Percentiles rank a stretch among this genome's conserved stretches.
These are phyloP conservation scores for Crotophaga sulcirostris DNA, from an alignment of 2,113 vertebrate genomes.

Conservation along the genomic window DNA sequence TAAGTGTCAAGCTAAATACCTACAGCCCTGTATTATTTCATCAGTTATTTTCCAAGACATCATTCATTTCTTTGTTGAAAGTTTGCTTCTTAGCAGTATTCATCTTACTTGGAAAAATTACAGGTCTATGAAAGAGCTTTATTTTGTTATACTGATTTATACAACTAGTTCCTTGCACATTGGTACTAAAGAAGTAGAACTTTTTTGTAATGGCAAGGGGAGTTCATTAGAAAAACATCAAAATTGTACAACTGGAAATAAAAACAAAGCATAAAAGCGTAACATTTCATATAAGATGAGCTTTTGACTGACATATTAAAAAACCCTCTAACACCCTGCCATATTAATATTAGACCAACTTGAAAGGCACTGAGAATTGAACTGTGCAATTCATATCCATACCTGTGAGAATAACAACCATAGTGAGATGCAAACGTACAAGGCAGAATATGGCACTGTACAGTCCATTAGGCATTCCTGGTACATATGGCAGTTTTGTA, in stretches of 20 bases:
- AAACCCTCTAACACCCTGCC: background rate
- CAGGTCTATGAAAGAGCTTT: background rate
- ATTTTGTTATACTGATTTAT: background rate
- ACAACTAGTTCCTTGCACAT: background rate
- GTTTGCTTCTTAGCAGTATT: background rate
- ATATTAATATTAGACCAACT: background rate
- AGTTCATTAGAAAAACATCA: background rate
- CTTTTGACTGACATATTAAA: background rate
- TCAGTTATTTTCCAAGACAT: background rate
- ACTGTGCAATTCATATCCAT: slow-evolving; percentile 3
- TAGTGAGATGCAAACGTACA: background rate
- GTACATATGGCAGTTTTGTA: background rate
- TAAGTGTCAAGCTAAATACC: background rate
- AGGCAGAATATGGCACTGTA: slow-evolving; percentile 32
- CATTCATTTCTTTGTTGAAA: background rate
- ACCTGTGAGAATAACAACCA: background rate
- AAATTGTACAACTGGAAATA: background rate
- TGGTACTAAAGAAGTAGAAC: background rate
- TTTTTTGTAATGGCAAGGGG: background rate
- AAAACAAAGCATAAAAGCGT: background rate
- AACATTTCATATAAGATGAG: background rate
- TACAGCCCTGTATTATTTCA: background rate
- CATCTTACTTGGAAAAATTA: slow-evolving; percentile 17
- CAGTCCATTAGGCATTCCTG: slow-evolving; percentile 22
- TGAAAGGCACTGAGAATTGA: slow-evolving; percentile 45